Base-by-base conservation (phyloP, 2,888 invertebrate species). In the Heteropelma amictum region DNA sequence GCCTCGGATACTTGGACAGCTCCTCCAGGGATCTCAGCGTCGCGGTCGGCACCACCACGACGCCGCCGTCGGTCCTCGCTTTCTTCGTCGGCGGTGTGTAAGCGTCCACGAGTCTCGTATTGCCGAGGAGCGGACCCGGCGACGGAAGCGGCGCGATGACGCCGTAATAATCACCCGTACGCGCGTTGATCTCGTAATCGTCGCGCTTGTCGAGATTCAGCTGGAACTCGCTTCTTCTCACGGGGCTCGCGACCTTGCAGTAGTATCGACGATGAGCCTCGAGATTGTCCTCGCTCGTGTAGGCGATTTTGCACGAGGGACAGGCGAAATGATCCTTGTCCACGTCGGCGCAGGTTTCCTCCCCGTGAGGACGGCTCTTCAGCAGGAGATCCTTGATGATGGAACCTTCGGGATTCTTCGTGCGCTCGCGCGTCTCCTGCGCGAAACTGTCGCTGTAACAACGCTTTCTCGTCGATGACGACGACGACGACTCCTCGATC, bases 41-140 rank as follows among this genome's bases (percentile, higher is more conserved):
- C 40, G 90, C n/a, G n/a, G n/a, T 86, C 3, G 91, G 88, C 51
- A 89, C 91, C 10, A 89, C 87, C 72, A 92, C 92, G 26, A 90
- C 85, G n/a, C n/a, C n/a, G n/a, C n/a, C n/a, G n/a, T n/a, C n/a
- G n/a, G n/a, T n/a, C 78, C 91, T 90, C 69, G 91, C 88, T 79
- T 91, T 91, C 85, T 92, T 92, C 33, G 89, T 77, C 54, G 91
- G 91, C 17, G 90, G 85, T 71, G 91, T 91, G 76, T 91, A 93
- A 8, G 92, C 89, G 79, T 96, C 96, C 12, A 96, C 94, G 35
- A 96, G 90, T 56, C 95, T 92, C 1, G 96, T 96, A 84, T 95
- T 95, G 3, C 96, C 96, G 21, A 96, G 90, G 76, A 95, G 90
- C 0, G 96, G 96, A 0, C 96, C 96, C 0, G 96, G 96, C 2